phyloP scores from a whole-genome alignment of 2,797 vertebrate species.

The Hydrolagus colliei region DNA sequence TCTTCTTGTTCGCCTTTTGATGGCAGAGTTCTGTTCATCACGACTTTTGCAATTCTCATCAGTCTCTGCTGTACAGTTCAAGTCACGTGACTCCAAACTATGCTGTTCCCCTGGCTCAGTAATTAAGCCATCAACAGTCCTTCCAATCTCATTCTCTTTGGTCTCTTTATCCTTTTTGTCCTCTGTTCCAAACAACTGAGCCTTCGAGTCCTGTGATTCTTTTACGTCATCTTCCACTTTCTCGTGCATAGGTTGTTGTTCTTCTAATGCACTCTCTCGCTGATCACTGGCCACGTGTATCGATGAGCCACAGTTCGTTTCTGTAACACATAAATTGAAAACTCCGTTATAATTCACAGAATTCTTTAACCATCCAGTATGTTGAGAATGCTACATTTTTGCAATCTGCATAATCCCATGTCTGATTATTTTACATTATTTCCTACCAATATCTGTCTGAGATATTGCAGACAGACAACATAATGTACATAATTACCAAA shows the following conservation, averaged over 20 bases:
- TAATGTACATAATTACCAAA: neutral
- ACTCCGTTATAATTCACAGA: neutral
- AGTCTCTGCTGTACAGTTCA: conserved; percentile 2
- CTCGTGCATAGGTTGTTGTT: conserved; percentile 25
- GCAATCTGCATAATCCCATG: neutral
- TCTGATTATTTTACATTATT: neutral
- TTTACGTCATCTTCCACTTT: conserved; percentile 21
- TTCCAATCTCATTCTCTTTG: conserved; percentile 19
- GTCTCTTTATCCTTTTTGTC: conserved; percentile 19
- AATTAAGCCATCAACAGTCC: neutral
- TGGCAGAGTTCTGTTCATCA: neutral
- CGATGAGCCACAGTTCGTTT: neutral
- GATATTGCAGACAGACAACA: neutral
- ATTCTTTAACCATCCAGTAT: neutral
- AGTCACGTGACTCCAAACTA: conserved; percentile 24
- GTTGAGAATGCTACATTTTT: neutral
- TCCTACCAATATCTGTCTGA: neutral
- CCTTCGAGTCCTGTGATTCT: neutral
- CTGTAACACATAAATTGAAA: conserved; percentile 22
- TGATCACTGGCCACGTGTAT: neutral
- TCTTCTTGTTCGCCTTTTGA: conserved; percentile 17
- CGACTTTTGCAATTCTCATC: conserved; percentile 19
- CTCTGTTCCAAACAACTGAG: conserved; percentile 13
- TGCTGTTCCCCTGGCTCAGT: conserved; percentile 13
- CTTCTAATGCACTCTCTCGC: conserved; percentile 12